Percentiles rank a stretch among this genome's conserved stretches.
These are phyloP conservation scores for Ceriagrion tenellum DNA, from an alignment of 2,888 invertebrate genomes.

Conservation along the genomic window DNA sequence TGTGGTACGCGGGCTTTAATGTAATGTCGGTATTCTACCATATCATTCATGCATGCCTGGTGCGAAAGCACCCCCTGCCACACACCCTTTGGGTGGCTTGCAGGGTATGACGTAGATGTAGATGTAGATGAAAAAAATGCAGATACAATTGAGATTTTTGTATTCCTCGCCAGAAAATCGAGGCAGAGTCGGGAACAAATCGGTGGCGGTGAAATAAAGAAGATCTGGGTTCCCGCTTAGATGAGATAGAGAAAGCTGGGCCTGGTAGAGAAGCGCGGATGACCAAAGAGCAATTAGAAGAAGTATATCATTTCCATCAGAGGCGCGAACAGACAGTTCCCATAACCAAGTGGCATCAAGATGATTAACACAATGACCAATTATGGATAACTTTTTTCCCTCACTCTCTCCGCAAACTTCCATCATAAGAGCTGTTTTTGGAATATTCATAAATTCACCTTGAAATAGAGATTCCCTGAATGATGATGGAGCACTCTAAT, in stretches of 20 bases:
- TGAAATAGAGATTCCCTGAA: background rate
- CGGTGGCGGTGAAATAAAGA: background rate
- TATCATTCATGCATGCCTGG: no score
- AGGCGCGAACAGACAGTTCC: slow-evolving; percentile 1
- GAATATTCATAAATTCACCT: background rate
- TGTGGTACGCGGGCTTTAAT: no score
- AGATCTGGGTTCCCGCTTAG: background rate
- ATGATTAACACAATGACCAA: background rate
- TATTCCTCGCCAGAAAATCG: background rate
- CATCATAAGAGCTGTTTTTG: no score
- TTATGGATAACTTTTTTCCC: background rate
- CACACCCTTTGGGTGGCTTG: no score
- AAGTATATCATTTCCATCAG: background rate
- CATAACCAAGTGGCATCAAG: background rate
- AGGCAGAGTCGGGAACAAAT: background rate
- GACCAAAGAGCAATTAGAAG: background rate
- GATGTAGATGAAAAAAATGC: no score
- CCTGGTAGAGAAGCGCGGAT: background rate
- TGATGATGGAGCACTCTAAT: background rate
- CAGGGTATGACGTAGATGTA: no score
- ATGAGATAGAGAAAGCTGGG: background rate
- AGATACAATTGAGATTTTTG: background rate
- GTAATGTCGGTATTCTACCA: no score
- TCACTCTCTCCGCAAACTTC: background rate
- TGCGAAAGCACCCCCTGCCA: no score